Base-by-base conservation (phyloP, 2,797 vertebrate genomes). In the Pseudochirops corinnae region DNA sequence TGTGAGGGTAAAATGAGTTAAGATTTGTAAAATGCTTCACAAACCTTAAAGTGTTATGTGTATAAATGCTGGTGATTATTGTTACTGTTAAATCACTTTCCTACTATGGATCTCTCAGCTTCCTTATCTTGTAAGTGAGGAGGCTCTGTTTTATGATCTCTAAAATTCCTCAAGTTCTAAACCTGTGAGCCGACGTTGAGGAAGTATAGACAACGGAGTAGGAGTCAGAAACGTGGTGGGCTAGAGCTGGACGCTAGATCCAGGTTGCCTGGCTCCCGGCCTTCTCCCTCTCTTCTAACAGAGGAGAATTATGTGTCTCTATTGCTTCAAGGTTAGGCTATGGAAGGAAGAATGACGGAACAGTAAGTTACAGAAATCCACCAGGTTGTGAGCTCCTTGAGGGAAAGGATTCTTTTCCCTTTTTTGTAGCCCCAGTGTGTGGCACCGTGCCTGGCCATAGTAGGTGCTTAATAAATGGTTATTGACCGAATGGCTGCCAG, bases 271-370 rank as follows among this genome's bases (percentile, higher is more conserved):
- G 53, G 18, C 55, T 92, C 58, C 95, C 55, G 55, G 53, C 11
- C n/a, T 92, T 18, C 55, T 16, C 93, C 50, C 26, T 11, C 39
- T 56, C 26, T 91, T 93, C 92, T 26, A 87, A 7, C 2, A 26
- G 92, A 10, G 92, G 92, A 91, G 87, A 94, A 24, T 16, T 0
- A 50, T 93, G 33, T 4, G 16, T 93, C 33, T 55, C 33, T 87
- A 92, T 92, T 3, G 0, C 55, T 90, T 10, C 94, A 95, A 92
- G 94, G 90, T 90, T 58, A 39, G 33, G 1, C 2, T 91, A 26
- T 91, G 92, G 26, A 95, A 56, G 95, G 53, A 92, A 96, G 90
- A 96, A 94, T 91, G 31, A 33, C 39, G 5, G 33, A 74, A 67
- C 62, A 18, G 14, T 18, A n/a, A 74, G 67, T 82, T 21, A 82